Percentiles rank a stretch among this genome's conserved stretches.
These are phyloP conservation scores for Chloroceryle amazona DNA, from an alignment of 2,797 vertebrate species.

Conservation along the genomic window DNA sequence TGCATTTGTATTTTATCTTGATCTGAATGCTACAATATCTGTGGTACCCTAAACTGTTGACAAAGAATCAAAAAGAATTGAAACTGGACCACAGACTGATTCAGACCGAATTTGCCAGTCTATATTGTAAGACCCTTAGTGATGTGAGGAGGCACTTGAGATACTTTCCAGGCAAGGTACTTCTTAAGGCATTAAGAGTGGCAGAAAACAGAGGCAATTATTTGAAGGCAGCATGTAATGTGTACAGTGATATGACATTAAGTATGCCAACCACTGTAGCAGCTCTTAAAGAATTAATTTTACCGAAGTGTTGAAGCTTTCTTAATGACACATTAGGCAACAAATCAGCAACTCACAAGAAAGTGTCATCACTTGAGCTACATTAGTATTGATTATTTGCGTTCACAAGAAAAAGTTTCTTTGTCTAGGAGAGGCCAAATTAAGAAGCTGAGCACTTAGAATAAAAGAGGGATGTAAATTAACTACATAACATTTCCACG, in stretches of 20 bases:
- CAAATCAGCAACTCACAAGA: constrained; percentile 13
- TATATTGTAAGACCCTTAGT: neutral
- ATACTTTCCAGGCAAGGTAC: neutral
- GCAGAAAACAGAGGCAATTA: neutral
- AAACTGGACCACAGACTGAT: neutral
- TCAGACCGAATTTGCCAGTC: neutral
- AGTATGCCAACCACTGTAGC: neutral
- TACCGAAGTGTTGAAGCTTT: constrained; percentile 11
- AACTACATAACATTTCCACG: neutral
- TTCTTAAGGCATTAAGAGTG: neutral
- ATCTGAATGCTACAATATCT: neutral
- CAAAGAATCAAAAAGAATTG: neutral
- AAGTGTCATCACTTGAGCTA: constrained; percentile 20
- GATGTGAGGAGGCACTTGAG: neutral
- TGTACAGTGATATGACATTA: neutral
- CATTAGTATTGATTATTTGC: neutral
- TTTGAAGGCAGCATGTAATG: neutral
- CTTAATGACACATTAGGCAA: constrained; percentile 12
- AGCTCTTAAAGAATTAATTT: constrained; percentile 33
- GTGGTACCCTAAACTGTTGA: neutral
- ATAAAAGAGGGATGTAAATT: constrained; percentile 11
- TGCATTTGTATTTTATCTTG: neutral
- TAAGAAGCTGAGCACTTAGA: neutral
- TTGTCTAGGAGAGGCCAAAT: constrained; percentile 56
- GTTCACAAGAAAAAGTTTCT: constrained; percentile 16